Evolutionary conservation across 1,140 invertebrate species (phyloP), one percentile per base, ranked within the genome.

Genomic region (Papilio polytes): DNA sequence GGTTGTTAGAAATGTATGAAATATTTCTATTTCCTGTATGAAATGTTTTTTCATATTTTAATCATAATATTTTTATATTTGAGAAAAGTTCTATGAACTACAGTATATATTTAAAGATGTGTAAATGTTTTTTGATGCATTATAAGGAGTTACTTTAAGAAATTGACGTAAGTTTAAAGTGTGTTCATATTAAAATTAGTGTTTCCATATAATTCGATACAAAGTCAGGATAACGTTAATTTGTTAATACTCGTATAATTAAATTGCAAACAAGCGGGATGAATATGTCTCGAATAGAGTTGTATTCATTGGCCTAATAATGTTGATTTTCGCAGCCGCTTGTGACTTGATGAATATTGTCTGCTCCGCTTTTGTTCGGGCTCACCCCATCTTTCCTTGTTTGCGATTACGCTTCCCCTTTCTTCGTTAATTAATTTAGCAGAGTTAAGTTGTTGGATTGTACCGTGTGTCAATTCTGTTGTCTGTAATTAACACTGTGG

Each of bases 341-440:
- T 46, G 20, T 74, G 44, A 15, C 44, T 48, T 74, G 44, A 74
- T 74, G 74, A 76, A 46, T 51, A 53, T 76, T 76, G 74, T 76
- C 74, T 76, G 46, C 22, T 31, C 1, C 46, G 20, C 74, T 76
- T 13, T 76, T 76, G 74, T 76, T 48, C 74, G 20, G 13, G 41
- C 41, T n/a, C 46, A 51, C 74, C 20, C 46, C 44, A 26, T 20
- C 44, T 76, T 51, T 51, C 41, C 4, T 51, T 76, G 74, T 76
- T 76, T 76, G 74, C 46, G 41, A 76, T 74, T 48, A 22, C n/a
- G 20, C 41, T 46, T 76, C 74, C 46, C 74, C 74, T 51, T 48
- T 51, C 74, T 76, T 46, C n/a, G 41, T 46, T 74, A 76, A 76
- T 76, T 76, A 76, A 76, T 76, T 76, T 48, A 48, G 44, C 74